phyloP scores from a whole-genome alignment of 2,797 vertebrate genomes.

The Vespertilio murinus region DNA sequence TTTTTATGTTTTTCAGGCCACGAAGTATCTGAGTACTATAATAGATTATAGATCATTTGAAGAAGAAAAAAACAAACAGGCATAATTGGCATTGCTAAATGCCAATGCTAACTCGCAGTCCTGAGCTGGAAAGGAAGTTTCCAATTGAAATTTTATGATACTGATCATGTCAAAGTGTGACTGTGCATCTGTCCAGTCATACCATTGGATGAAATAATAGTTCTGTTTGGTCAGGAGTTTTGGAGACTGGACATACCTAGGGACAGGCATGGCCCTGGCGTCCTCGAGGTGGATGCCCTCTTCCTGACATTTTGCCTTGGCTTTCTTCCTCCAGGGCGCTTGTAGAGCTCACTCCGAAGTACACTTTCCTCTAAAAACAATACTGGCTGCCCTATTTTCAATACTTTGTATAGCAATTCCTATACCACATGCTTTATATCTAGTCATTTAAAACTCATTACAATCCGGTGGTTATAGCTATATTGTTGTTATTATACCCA shows the following conservation, averaged over 20 bases:
- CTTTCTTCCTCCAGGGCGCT: background rate
- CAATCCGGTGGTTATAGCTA: background rate
- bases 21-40: background rate
- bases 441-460: background rate
- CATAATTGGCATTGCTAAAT: background rate
- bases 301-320: background rate
- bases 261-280: background rate
- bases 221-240: background rate
- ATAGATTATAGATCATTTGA: background rate
- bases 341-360: background rate
- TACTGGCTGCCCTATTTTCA: background rate
- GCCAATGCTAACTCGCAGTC: background rate
- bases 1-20: background rate
- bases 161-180: background rate
- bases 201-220: background rate
- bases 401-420: background rate
- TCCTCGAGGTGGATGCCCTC: background rate
- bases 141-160: background rate
- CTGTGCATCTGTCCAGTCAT: background rate
- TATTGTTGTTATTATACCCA: background rate
- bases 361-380: background rate
- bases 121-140: slow-evolving; percentile 20
- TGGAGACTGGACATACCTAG: background rate
- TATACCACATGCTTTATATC: background rate
- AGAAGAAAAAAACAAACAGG: background rate